phyloP scores from a whole-genome alignment of 1,140 invertebrate species.

The Formica exsecta region DNA sequence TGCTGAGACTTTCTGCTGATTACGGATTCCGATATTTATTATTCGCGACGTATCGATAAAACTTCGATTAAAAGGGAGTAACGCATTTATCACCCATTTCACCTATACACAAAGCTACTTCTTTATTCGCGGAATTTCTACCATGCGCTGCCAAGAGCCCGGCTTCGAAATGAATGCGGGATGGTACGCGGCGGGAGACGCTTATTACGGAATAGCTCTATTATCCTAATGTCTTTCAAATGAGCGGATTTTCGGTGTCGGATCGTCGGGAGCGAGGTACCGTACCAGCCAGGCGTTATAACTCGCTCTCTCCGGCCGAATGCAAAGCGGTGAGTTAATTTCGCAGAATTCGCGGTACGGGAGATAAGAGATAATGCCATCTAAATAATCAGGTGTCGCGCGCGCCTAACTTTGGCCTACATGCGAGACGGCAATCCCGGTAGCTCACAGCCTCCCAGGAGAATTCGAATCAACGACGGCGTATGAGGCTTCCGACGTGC shows the following conservation, averaged over 20 bases:
- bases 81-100: background rate
- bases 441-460: constrained; percentile 43
- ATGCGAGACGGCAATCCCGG: constrained; percentile 46
- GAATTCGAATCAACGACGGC: constrained; percentile 56
- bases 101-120: background rate
- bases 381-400: constrained; percentile 59
- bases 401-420: constrained; percentile 57
- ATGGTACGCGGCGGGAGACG: constrained; percentile 13
- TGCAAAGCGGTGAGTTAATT: constrained; percentile 57
- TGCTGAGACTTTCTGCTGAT: constrained; percentile 17
- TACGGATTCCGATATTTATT: constrained; percentile 39
- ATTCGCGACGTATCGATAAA: constrained; percentile 22
- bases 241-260: constrained; percentile 40
- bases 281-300: constrained; percentile 20
- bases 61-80: constrained; percentile 29
- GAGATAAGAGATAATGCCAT: constrained; percentile 58
- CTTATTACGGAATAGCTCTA: constrained; percentile 42
- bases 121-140: constrained; percentile 27
- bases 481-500: constrained; percentile 28
- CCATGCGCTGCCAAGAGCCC: background rate
- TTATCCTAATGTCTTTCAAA: constrained; percentile 57
- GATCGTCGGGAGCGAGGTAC: constrained; percentile 27
- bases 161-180: constrained; percentile 35
- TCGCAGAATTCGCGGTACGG: constrained; percentile 44
- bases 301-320: background rate